phyloP scores from a whole-genome alignment of 2,888 invertebrate genomes.

The Phengaris arion region DNA sequence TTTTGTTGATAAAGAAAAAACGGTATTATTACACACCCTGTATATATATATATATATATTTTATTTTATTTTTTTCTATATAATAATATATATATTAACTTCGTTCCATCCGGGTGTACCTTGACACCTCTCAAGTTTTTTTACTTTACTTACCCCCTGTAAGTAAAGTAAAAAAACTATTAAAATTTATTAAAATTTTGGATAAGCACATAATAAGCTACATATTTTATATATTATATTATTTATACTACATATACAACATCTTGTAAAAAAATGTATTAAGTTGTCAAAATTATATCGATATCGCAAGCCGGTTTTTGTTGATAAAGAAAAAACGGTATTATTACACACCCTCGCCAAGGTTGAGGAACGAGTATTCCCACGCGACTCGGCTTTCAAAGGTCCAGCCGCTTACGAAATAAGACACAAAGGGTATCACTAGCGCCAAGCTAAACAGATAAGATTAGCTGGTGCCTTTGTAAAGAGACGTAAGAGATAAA shows the following conservation, averaged over 20 bases:
- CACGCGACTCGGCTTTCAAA: slow-evolving; percentile 25
- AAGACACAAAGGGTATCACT: neutral
- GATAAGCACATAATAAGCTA: no score
- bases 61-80: no score
- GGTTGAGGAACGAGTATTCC: slow-evolving; percentile 13
- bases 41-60: no score
- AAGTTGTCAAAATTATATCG: neutral
- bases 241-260: no score
- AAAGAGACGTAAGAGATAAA: no score
- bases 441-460: neutral
- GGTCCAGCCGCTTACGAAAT: slow-evolving; percentile 24
- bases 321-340: slow-evolving; percentile 1
- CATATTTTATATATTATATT: no score
- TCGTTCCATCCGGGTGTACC: no score
- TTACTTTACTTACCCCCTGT: no score
- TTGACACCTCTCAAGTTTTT: no score
- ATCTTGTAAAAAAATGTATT: neutral
- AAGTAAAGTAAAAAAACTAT: no score
- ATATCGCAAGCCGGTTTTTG: neutral
- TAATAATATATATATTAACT: no score
- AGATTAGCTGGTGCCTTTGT: neutral
- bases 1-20: slow-evolving; percentile 8
- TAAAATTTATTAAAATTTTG: no score
- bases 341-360: slow-evolving; percentile 18
- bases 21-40: slow-evolving; percentile 14